Percentiles rank a stretch among this genome's conserved stretches.
Evolutionary conservation across 1,140 invertebrate species (phyloP).

Genomic region (Trialeurodes vaporariorum): DNA sequence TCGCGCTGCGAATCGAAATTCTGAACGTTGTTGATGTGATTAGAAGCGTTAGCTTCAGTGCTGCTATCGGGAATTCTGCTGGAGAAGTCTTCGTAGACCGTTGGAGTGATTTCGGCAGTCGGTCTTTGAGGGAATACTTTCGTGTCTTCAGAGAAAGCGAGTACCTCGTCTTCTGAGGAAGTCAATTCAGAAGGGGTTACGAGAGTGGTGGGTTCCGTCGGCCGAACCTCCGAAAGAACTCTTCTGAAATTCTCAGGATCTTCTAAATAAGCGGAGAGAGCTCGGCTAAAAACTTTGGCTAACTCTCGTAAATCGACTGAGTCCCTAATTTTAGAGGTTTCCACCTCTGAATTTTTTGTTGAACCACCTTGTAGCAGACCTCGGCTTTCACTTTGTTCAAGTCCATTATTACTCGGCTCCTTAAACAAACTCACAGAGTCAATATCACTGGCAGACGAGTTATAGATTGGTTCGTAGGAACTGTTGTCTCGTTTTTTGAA

Average conservation of each 20-base stretch:
- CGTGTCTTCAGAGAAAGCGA: constrained; percentile 58
- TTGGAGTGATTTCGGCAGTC: neutral
- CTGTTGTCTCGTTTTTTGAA: constrained; percentile 16
- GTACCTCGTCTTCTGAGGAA: constrained; percentile 53
- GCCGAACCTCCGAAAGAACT: constrained; percentile 57
- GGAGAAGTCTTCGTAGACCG: neutral
- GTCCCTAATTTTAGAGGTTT: constrained; percentile 18
- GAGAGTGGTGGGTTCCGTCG: constrained; percentile 49
- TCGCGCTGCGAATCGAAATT: too few relatives aligned
- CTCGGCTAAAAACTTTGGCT: constrained; percentile 69
- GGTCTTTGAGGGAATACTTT: constrained; percentile 26
- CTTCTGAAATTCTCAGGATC: constrained; percentile 65
- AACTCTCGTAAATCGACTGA: constrained; percentile 50
- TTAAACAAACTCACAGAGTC: neutral
- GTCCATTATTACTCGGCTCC: constrained; percentile 9
- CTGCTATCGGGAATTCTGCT: neutral
- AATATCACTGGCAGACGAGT: constrained; percentile 4
- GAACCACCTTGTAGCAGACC: constrained; percentile 6
- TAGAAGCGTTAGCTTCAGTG: neutral
- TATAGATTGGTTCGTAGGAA: neutral
- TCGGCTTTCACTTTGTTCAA: neutral
- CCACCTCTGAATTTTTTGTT: constrained; percentile 16
- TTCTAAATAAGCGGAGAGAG: constrained; percentile 63
- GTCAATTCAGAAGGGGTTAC: constrained; percentile 25
- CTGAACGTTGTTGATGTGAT: neutral